A percentile compares a stretch with the other conserved stretches of the same genome.
These are phyloP conservation scores for Argya squamiceps DNA, from an alignment of 2,797 vertebrate genomes.

Conservation along the genomic window DNA sequence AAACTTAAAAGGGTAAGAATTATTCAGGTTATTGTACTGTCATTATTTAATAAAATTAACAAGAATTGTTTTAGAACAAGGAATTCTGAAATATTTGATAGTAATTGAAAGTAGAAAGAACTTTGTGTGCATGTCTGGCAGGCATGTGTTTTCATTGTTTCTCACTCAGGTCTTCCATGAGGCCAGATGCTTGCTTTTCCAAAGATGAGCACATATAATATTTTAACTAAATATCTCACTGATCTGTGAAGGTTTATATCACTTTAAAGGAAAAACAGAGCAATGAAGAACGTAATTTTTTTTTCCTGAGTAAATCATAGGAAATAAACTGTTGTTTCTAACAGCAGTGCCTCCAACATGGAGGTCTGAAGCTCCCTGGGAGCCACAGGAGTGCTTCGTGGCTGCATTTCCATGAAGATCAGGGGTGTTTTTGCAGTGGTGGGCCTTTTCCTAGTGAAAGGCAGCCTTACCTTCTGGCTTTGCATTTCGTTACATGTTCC, in stretches of 20 bases:
- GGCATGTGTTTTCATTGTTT: neutral
- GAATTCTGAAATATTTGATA: neutral
- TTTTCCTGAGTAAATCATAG: neutral
- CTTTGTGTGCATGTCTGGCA: neutral
- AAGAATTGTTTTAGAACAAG: neutral
- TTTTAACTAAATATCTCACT: neutral
- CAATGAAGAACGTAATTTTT: neutral
- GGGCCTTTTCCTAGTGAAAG: neutral
- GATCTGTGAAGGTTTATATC: neutral
- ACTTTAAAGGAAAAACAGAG: neutral
- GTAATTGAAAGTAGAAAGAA: neutral
- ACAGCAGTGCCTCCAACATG: accelerated
- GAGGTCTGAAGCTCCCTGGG: neutral
- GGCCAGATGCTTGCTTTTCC: neutral
- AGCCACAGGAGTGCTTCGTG: neutral
- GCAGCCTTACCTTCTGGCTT: neutral
- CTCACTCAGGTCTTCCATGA: neutral
- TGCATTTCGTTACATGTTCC: neutral
- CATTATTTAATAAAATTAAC: neutral
- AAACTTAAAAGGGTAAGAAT: neutral
- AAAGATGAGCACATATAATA: neutral
- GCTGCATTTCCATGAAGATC: neutral
- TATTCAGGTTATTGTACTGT: neutral
- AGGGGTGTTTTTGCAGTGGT: neutral
- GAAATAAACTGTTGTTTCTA: neutral